These are phyloP conservation scores for Grus americana DNA, from an alignment of 2,113 vertebrate genomes.

Conservation along the genomic window DNA sequence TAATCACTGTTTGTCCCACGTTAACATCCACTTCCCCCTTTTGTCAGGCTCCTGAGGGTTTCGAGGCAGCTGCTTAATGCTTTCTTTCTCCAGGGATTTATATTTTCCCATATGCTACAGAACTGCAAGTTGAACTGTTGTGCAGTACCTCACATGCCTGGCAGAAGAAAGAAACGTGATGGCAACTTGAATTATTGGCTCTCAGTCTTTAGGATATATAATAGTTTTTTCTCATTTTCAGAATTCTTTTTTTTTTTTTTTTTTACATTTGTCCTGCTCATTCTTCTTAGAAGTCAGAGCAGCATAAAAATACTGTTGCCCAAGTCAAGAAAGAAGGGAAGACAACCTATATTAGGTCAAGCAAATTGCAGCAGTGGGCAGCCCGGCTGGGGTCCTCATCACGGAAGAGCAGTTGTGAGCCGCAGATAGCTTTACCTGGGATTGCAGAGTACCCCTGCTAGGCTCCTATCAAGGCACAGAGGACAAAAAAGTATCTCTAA, in stretches of 20 bases:
- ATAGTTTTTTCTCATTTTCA: not conserved
- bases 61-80: constrained; percentile 35
- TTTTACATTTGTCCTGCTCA: not conserved
- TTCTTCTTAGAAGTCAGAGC: not conserved
- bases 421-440: constrained; percentile 31
- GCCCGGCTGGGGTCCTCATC: constrained; percentile 36
- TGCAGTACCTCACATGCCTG: not conserved
- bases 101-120: constrained; percentile 8
- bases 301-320: not conserved
- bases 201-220: not conserved
- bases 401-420: not conserved
- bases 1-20: not conserved
- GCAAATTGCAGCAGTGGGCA: constrained; percentile 62
- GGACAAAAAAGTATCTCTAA: constrained; percentile 61
- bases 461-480: constrained; percentile 50
- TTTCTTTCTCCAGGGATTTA: constrained; percentile 8
- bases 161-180: not conserved
- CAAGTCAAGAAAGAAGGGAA: not conserved
- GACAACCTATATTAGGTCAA: constrained; percentile 33
- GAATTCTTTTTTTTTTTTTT: not conserved
- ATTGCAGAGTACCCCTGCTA: constrained; percentile 39
- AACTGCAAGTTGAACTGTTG: not conserved
- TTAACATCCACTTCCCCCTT: not conserved
- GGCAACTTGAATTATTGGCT: not conserved
- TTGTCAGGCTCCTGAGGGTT: not conserved